phyloP scores from a whole-genome alignment of 2,888 invertebrate genomes.

The Polyommatus iphigenia region DNA sequence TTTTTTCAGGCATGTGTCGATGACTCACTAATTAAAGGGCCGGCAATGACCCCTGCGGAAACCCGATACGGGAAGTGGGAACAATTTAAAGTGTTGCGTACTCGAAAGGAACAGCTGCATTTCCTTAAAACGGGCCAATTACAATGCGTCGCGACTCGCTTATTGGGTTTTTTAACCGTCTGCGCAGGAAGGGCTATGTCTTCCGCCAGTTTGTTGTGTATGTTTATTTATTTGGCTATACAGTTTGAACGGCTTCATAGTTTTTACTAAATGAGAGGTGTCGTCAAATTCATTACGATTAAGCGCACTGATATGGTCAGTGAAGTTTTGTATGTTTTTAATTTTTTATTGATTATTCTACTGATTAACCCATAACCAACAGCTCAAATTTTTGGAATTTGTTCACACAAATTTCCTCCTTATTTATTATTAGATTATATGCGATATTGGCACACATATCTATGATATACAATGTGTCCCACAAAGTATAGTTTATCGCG shows the following conservation, averaged over 20 bases:
- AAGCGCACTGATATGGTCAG: too few species aligned
- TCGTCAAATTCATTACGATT: neutral
- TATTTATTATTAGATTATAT: too few species aligned
- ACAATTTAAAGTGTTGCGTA: neutral
- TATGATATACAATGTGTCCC: slow-evolving; percentile 29
- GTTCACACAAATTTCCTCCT: too few species aligned
- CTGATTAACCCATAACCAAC: too few species aligned
- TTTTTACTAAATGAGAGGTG: neutral
- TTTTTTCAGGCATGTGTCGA: slow-evolving; percentile 33
- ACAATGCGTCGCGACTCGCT: neutral
- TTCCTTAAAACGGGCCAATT: neutral
- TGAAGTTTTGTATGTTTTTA: neutral
- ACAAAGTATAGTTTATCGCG: slow-evolving; percentile 35
- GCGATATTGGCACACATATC: too few species aligned
- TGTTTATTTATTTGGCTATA: neutral
- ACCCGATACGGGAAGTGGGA: slow-evolving; percentile 28
- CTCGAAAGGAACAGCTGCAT: neutral
- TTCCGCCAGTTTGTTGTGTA: neutral
- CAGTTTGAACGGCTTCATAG: neutral
- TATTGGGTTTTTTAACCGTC: neutral
- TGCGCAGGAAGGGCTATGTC: neutral
- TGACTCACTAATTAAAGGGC: slow-evolving; percentile 32
- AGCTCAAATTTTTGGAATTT: too few species aligned
- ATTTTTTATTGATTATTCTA: too few species aligned
- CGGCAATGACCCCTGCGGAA: slow-evolving; percentile 31